Conservation (phyloP, 1,140 invertebrate genomes). For the Wiebesia pumilae region DNA sequence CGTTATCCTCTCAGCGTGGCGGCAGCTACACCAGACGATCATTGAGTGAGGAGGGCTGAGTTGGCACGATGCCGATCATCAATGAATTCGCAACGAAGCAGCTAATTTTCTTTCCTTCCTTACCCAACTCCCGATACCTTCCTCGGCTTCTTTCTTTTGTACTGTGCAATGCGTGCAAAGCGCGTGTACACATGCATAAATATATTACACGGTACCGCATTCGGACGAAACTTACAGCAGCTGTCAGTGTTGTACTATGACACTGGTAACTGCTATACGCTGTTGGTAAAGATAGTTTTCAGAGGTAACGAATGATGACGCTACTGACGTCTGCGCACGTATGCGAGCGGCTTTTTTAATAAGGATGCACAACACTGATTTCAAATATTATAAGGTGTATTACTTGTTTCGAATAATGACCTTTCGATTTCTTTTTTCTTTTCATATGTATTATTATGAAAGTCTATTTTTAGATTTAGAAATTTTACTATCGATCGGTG, state of each 20-base stretch:
- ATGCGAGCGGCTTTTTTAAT: not conserved
- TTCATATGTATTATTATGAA: too few relatives aligned
- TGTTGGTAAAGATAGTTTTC: not conserved
- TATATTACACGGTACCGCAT: not conserved
- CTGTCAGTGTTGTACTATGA: not conserved
- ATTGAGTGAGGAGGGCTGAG: conserved; percentile 20
- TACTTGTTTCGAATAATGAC: too few relatives aligned
- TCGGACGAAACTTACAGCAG: not conserved
- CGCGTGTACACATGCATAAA: not conserved
- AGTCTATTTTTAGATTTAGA: too few relatives aligned
- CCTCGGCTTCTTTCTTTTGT: not conserved
- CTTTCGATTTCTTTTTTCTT: too few relatives aligned
- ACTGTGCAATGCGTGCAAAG: not conserved
- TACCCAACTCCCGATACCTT: not conserved
- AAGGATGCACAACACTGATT: not conserved
- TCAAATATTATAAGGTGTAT: too few relatives aligned
- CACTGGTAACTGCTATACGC: not conserved
- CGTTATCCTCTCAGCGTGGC: conserved; percentile 17
- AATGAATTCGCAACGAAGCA: conserved; percentile 21
- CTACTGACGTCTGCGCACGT: not conserved
- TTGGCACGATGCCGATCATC: conserved; percentile 40
- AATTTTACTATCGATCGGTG: too few relatives aligned
- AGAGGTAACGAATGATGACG: not conserved
- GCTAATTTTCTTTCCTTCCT: not conserved
- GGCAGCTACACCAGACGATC: not conserved